Conservation (phyloP, 2,888 invertebrate species). For the Bombyx huttoni region DNA sequence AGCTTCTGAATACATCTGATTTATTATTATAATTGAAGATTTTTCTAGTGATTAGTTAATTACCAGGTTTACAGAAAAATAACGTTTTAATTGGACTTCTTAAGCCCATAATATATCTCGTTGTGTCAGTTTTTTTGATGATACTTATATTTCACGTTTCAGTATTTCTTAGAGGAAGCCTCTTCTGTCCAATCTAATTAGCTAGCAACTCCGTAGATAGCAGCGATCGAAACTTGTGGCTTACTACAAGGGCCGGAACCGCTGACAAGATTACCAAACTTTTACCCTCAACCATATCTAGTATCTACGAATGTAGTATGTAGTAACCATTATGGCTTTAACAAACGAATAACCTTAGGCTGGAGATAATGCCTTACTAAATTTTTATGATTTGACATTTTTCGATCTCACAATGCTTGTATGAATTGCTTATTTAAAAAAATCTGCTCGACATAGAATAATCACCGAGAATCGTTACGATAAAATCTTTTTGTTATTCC, state of each 20-base stretch:
- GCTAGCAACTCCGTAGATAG: constrained; percentile 36
- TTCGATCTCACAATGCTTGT: constrained; percentile 14
- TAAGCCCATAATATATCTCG: too few relatives aligned
- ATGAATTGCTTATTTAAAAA: constrained; percentile 29
- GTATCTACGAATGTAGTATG: constrained; percentile 9
- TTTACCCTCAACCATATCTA: constrained; percentile 21
- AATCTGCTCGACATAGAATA: constrained; percentile 23
- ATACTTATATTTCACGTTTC: constrained; percentile 21
- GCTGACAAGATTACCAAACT: constrained; percentile 47
- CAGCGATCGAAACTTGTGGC: constrained; percentile 44
- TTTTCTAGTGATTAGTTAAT: too few relatives aligned
- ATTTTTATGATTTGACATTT: background rate
- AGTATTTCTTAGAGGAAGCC: constrained; percentile 17
- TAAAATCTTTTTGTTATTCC: constrained; percentile 40
- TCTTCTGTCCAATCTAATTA: constrained; percentile 48
- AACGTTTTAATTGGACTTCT: too few relatives aligned
- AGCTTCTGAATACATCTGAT: too few relatives aligned
- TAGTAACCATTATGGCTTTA: background rate
- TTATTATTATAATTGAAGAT: too few relatives aligned
- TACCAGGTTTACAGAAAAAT: too few relatives aligned
- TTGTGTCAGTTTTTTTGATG: too few relatives aligned
- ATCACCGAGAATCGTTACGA: constrained; percentile 28
- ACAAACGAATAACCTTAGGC: background rate
- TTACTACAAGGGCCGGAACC: constrained; percentile 30
- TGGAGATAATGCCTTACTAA: background rate